Evolutionary conservation across 2,797 vertebrate species (phyloP), one percentile per base, ranked within the genome.

Genomic region (Tenualosa ilisha): DNA sequence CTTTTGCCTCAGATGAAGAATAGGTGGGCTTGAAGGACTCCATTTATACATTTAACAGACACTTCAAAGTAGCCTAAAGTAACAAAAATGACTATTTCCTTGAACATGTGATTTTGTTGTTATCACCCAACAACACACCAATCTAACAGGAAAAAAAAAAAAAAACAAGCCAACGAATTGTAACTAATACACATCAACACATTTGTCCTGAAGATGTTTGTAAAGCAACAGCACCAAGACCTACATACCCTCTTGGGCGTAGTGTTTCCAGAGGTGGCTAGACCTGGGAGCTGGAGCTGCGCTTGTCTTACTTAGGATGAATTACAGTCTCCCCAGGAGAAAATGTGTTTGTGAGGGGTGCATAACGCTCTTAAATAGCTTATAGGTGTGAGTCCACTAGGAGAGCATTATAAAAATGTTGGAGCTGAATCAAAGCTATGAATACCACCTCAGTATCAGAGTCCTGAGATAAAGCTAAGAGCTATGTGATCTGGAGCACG

Each of bases 371-470:
- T 79, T 79, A 79, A 79, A 79, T 79, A 79, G 72, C 72, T 46
- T 43, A 2, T 43, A 79, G 72, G 20, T 79, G 20, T 43, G 40
- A 46, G 72, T 31, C 11, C 37, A 72, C 68, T 40, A 6, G 72
- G 15, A 37, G 17, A 79, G 72, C 17, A 43, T 79, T 79, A 46
- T 46, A 43, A 75, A 75, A 79, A 79, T 46, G 72, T 22, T 79
- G 72, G 72, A 79, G 40, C 72, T 79, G 2, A 43, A 46, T 46
- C 72, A 79, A 46, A 79, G 22, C 72, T 79, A 84, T 81, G 53
- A 84, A 87, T 83, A 84, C 82, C 50, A 81, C 40, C 83, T 43
- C 61, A 13, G 84, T 13, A 83, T 85, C 86, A n/a, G 82, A 86
- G 56, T 24, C 31, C 43, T 4, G 4, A 83, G 82, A 83, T 63